Base-by-base conservation (phyloP, 2,113 vertebrate genomes). In the Myotis yumanensis region DNA sequence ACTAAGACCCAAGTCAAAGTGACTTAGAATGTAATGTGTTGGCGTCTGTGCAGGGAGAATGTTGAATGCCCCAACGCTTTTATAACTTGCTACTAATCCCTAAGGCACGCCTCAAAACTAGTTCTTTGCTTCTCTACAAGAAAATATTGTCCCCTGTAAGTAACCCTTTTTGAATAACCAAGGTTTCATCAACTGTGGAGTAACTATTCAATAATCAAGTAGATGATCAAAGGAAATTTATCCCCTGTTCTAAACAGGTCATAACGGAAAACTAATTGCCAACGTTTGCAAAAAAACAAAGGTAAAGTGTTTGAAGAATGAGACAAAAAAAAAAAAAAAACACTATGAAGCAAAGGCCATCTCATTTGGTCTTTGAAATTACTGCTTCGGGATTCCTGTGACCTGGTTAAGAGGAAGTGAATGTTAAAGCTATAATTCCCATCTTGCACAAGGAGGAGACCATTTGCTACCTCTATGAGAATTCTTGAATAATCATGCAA, bases 351-450 rank as follows among this genome's bases (percentile, higher is more conserved):
- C 88, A 95, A 43, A 93, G 17, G 3, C 20, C 32, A 28, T 95
- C 51, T 89, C 54, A 79, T 92, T 92, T 92, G 30, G 57, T 84
- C 86, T 86, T 96, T 96, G 51, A 96, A 92, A 92, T 96, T 75
- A 92, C 86, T 75, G 80, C 91, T 86, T 91, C 7, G 43, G 62
- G 69, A 89, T 94, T 90, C 32, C 69, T 69, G 66, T 52, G 12
- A 14, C n/a, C 43, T 75, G 23, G 15, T 86, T 83, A 89, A 95
- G 71, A 96, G 35, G 72, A 93, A 87, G 22, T 62, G 86, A 59
- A 59, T 37, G 77, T 59, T 84, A 66, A 66, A 91, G n/a, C 18
- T 80, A 1, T 75, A 79, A 86, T 79, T 95, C 51, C 91, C 10
- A 59, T 43, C 10, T 72, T 85, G 35, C 62, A 86, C 18, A 91